These are phyloP conservation scores for Chloropsis cyanopogon DNA, from an alignment of 2,113 vertebrate species.

Conservation along the genomic window DNA sequence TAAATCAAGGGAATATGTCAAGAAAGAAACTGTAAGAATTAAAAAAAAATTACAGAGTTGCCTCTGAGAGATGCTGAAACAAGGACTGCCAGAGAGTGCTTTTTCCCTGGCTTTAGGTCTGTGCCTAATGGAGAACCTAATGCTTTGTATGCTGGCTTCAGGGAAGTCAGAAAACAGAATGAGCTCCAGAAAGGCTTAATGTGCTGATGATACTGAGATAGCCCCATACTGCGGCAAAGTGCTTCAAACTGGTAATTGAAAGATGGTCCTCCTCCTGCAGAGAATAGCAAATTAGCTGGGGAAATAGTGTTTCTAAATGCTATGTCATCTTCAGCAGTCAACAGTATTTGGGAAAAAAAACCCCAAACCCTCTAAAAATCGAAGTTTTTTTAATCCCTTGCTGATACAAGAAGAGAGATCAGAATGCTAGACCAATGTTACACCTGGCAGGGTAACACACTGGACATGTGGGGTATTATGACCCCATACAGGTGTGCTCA, in stretches of 20 bases:
- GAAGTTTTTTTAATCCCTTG: not conserved
- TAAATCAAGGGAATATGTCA: not conserved
- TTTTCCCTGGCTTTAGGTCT: not conserved
- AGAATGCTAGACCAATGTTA: not conserved
- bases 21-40: not conserved
- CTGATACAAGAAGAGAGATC: not conserved
- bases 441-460: not conserved
- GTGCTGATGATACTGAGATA: not conserved
- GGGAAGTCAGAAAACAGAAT: not conserved
- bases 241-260: not conserved
- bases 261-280: not conserved
- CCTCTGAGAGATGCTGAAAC: not conserved
- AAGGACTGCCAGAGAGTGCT: not conserved
- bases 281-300: not conserved
- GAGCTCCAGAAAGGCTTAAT: not conserved
- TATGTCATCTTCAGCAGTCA: conserved; percentile 19
- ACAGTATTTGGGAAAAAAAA: not conserved
- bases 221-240: not conserved
- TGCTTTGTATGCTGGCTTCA: not conserved
- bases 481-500: not conserved
- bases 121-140: not conserved
- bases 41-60: not conserved
- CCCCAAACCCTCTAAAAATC: not conserved
- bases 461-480: not conserved
- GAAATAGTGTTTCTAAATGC: conserved; percentile 7